Evolutionary conservation across 2,797 vertebrate species (phyloP).

Genomic region (Lepidocolaptes lacrymiger): DNA sequence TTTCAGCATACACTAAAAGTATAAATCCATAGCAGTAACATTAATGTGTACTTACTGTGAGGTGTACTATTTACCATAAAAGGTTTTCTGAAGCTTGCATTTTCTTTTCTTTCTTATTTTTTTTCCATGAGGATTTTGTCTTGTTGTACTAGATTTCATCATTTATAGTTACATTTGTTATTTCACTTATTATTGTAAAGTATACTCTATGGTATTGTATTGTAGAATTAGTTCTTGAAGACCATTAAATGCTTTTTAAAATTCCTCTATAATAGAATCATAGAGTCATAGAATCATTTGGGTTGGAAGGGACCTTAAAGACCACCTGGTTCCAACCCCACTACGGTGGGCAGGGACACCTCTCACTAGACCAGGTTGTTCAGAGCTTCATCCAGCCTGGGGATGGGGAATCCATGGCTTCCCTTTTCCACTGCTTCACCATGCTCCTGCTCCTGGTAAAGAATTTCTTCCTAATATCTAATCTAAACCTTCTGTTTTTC

Average conservation of each 20-base stretch:
- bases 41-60: neutral
- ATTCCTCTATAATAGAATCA: neutral
- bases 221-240: neutral
- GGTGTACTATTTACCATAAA: neutral
- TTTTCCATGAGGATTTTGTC: neutral
- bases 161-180: neutral
- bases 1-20: neutral
- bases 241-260: neutral
- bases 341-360: neutral
- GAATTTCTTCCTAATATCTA: neutral
- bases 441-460: neutral
- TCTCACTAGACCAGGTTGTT: neutral
- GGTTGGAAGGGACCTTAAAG: neutral
- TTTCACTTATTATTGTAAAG: neutral
- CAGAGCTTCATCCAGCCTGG: neutral
- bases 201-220: neutral
- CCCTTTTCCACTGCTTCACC: neutral
- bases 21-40: neutral
- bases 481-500: neutral
- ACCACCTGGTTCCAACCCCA: fast-evolving
- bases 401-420: neutral
- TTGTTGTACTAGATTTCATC: neutral
- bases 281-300: neutral
- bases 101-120: neutral
- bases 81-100: neutral